Conservation (phyloP, 2,113 vertebrate genomes). For the Paratilapia polleni region DNA sequence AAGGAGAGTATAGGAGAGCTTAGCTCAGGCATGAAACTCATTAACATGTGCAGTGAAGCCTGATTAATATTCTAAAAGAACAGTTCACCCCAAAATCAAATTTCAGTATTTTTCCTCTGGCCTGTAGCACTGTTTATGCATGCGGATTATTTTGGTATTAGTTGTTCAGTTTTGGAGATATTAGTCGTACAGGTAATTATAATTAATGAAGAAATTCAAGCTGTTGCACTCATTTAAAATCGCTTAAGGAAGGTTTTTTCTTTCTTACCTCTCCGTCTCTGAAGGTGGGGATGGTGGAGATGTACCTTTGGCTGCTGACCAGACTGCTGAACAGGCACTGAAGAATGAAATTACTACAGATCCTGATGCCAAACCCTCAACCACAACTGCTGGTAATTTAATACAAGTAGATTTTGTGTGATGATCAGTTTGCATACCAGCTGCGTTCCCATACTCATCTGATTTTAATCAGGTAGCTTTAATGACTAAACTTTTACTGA, state of each 20-base stretch:
- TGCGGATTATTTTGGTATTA: background rate
- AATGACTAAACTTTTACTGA: background rate
- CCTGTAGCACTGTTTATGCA: background rate
- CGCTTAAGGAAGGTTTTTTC: background rate
- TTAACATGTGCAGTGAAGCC: no score
- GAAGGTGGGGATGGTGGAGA: slow-evolving; percentile 10
- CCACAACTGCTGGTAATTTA: slow-evolving; percentile 35
- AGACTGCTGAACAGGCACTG: background rate
- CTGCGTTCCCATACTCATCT: background rate
- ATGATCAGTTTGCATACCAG: background rate
- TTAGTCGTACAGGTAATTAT: background rate
- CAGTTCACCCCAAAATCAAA: fast-evolving
- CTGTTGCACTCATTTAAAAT: background rate
- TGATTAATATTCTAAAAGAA: no score
- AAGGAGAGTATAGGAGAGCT: no score
- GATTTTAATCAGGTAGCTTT: background rate
- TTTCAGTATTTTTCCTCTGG: background rate
- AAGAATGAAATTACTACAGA: slow-evolving; percentile 32
- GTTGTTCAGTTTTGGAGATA: background rate
- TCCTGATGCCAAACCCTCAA: slow-evolving; percentile 54
- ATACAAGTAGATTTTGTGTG: fast-evolving
- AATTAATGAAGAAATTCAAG: background rate
- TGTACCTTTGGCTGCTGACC: background rate
- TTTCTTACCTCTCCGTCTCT: background rate
- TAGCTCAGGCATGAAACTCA: no score